Base-by-base conservation (phyloP, 1,140 invertebrate species). In the Meloidogyne chitwoodi region DNA sequence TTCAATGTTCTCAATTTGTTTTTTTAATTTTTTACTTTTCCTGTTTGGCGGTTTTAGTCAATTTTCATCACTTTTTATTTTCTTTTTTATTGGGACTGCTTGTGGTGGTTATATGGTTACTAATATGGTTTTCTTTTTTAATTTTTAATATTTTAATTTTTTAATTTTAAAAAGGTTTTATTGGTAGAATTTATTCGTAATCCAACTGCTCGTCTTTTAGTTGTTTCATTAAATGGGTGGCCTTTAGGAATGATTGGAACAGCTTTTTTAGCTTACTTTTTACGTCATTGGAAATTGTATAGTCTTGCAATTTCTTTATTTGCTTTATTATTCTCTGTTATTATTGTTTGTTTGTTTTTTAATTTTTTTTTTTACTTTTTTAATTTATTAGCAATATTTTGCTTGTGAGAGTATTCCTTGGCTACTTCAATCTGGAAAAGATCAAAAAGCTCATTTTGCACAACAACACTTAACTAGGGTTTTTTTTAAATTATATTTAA, bases 221-320 rank as follows among this genome's bases (percentile, higher is more conserved):
- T 84, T 22, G 85, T 83, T 31, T 80, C 82, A 3, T 68, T 86
- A 16, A 87, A 87, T 63, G 84, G 84, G 3, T 86, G 84, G 84
- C 85, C 85, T 29, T 26, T 87, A 5, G 85, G 85, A 11, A 85
- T 86, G 85, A 27, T 84, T 0, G 79, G 73, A 14, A 79, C 74
- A 6, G 84, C 83, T 6, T 14, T 83, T 6, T 29, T 83, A 2
- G 85, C 77, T 16, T 83, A 27, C 5, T n/a, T 68, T 6, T 41
- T 79, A 2, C 67, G 61, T 11, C 12, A 87, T 48, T 87, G 84
- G 84, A 64, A 62, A 44, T 29, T 14, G 12, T 83, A 82, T 66
- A 67, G 83, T 34, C 22, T 77, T 4, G 38, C 65, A 31, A 61
- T 82, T n/a, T 76, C 82, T 8, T 26, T 66, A 19, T 62, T 62